A percentile compares a stretch with the other conserved stretches of the same genome.
Conservation (phyloP, 2,113 vertebrate species). For the Oryctolagus cuniculus region DNA sequence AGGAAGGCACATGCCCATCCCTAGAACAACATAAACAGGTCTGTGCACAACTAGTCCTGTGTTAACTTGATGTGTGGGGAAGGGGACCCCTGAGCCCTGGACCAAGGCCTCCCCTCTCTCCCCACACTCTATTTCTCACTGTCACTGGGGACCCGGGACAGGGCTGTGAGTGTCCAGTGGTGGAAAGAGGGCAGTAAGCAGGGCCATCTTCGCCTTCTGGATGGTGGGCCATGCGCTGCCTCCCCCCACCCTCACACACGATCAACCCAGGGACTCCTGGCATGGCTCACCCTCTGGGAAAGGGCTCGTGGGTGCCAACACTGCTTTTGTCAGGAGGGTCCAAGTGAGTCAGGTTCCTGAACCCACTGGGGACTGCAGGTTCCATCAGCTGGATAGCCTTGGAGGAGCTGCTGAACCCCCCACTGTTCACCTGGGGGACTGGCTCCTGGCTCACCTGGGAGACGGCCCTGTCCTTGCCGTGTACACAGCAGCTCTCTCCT, state of each 20-base stretch:
- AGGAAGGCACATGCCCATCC: not conserved
- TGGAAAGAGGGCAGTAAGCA: not conserved
- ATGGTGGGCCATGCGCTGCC: fast-evolving
- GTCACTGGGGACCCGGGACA: not conserved
- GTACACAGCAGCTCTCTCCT: conserved; percentile 57
- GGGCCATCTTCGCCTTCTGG: not conserved
- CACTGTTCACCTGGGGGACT: conserved; percentile 44
- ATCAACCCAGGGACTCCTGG: not conserved
- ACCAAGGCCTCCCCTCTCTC: too few species aligned
- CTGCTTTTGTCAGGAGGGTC: not conserved
- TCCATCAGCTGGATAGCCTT: conserved; percentile 59
- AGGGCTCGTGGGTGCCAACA: not conserved
- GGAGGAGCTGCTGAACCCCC: not conserved
- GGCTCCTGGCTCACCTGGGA: conserved; percentile 71
- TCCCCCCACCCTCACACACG: not conserved
- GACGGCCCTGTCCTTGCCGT: not conserved
- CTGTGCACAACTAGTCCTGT: not conserved
- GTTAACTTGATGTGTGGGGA: too few species aligned
- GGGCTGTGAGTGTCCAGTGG: fast-evolving
- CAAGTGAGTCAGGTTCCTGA: conserved; percentile 59
- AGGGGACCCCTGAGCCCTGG: too few species aligned
- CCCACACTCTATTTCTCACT: too few species aligned
- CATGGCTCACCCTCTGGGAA: conserved; percentile 48
- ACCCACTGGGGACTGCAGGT: not conserved
- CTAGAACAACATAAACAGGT: not conserved